Evolutionary conservation across 1,140 invertebrate genomes (phyloP), one percentile per base, ranked within the genome.

Genomic region (Drosophila tsacasi): DNA sequence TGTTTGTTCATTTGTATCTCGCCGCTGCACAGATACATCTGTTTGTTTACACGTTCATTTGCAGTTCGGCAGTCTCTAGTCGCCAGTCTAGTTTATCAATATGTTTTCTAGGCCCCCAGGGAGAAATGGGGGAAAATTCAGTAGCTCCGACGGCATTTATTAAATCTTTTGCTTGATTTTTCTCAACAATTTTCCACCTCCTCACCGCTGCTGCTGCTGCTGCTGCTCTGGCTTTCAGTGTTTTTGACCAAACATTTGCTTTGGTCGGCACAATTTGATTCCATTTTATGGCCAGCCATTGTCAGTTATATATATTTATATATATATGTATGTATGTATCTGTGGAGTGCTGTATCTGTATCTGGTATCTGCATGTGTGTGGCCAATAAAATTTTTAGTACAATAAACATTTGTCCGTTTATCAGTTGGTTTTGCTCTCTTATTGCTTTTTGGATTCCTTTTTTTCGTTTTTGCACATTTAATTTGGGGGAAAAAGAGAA

Each of bases 271-370:
- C 68, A 86, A 86, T 87, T 76, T 87, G 76, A 83, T 86, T 86
- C 79, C 58, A 79, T 86, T 87, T 87, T 86, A 87, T 79, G 76
- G 76, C 59, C 59, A 57, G 30, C 60, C 66, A 89, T 87, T 87
- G 83, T 89, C 76, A 61, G 76, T 46, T 40, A 21, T 64, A 39
- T 35, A 66, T 37, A 55, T 17, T 25, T 44, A 35, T 67, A 44
- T 46, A 54, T 42, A 37, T 57, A 59, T 37, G 58, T 44, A n/a
- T 49, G 23, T 59, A 40, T 63, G 32, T 37, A 57, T 39, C 47
- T 59, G 44, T 19, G 27, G 63, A 46, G 60, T n/a, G 30, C 44
- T 17, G 42, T 65, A 55, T 64, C 46, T 52, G 25, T 65, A 63
- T 73, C 42, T 67, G 7, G 57, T 71, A 66, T 72, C 55, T 71